A percentile compares a stretch with the other conserved stretches of the same genome.
phyloP scores from a whole-genome alignment of 64 coral and sea anemone species.

The Dendrophyllia cribrosa region DNA sequence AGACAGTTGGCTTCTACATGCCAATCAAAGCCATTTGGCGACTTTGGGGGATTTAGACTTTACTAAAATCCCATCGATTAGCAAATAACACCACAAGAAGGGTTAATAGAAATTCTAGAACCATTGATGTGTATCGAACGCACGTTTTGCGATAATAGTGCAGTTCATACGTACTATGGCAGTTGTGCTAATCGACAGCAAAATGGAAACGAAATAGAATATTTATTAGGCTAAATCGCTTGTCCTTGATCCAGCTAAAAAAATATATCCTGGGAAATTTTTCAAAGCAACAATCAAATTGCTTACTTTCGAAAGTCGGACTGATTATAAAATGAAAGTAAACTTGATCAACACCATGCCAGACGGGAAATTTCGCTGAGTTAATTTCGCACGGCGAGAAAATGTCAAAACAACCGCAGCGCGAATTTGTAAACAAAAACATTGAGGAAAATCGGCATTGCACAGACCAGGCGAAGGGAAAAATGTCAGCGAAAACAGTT shows the following conservation, averaged over 20 bases:
- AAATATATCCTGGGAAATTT: neutral
- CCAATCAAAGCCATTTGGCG: conserved; percentile 10
- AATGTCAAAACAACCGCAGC: conserved; percentile 31
- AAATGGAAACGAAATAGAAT: neutral
- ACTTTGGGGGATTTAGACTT: neutral
- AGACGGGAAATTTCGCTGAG: neutral
- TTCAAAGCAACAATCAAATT: neutral
- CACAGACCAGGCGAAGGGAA: neutral
- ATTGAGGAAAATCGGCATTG: neutral
- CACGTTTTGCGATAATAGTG: neutral
- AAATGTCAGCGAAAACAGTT: neutral
- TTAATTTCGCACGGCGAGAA: neutral
- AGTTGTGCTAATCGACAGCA: neutral
- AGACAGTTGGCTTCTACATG: neutral
- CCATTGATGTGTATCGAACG: neutral
- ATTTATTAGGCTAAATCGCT: conserved; percentile 6
- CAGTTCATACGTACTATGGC: neutral
- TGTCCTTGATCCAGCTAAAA: neutral
- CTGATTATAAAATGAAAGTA: neutral
- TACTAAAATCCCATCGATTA: neutral
- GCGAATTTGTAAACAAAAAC: conserved; percentile 50
- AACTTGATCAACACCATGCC: neutral
- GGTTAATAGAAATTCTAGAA: neutral
- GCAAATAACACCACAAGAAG: neutral
- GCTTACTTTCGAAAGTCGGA: neutral